phyloP scores from a whole-genome alignment of 2,888 invertebrate species.

The Cyclophora punctaria region DNA sequence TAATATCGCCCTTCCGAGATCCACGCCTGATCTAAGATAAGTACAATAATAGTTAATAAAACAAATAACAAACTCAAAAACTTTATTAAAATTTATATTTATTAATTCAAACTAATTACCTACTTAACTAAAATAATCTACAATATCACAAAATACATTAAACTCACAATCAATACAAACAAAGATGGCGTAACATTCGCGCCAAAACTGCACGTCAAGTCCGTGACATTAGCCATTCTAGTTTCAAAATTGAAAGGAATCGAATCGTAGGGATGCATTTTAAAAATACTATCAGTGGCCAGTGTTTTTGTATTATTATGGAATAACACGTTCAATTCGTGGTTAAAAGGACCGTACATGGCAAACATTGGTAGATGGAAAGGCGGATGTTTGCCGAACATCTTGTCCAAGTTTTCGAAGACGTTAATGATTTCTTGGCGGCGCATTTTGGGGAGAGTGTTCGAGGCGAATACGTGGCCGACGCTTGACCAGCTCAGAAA shows the following conservation, averaged over 20 bases:
- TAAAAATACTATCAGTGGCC: constrained; percentile 38
- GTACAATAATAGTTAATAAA: no score
- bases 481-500: constrained; percentile 80
- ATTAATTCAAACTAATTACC: no score
- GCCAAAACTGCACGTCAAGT: constrained; percentile 34
- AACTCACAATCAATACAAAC: constrained; percentile 29
- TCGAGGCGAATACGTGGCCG: constrained; percentile 79
- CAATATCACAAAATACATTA: constrained; percentile 22
- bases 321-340: constrained; percentile 78
- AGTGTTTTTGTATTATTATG: constrained; percentile 70
- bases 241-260: constrained; percentile 59
- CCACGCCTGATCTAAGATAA: no score
- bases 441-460: constrained; percentile 71
- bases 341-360: constrained; percentile 81
- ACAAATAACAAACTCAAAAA: no score
- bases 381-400: constrained; percentile 78
- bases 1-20: no score
- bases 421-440: constrained; percentile 81
- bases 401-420: constrained; percentile 79
- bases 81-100: no score
- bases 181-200: constrained; percentile 30
- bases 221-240: constrained; percentile 30
- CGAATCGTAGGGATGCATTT: constrained; percentile 46
- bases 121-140: no score
- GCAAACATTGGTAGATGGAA: constrained; percentile 78